These are phyloP conservation scores for Sycophila sp. DNA, from an alignment of 1,140 invertebrate species.

Conservation along the genomic window DNA sequence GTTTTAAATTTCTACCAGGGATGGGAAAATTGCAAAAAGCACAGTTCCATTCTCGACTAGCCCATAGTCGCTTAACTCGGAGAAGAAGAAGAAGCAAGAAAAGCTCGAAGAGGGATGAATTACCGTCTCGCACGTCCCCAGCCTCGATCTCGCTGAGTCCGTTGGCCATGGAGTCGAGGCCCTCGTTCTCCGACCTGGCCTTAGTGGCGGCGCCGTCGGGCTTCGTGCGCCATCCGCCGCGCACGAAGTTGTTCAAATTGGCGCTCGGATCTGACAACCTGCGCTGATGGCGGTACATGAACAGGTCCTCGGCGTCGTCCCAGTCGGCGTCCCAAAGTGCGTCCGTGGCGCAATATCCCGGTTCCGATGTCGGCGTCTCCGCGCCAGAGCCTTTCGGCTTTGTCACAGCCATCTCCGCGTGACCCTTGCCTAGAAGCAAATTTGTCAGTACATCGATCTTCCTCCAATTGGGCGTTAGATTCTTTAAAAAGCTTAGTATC, in stretches of 20 bases:
- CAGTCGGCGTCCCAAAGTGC: constrained; percentile 85
- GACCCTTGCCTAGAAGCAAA: constrained; percentile 78
- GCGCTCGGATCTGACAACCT: constrained; percentile 93
- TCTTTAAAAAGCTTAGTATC: too few species aligned
- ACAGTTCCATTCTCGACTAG: too few species aligned
- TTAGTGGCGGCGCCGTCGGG: constrained; percentile 70
- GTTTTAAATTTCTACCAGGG: too few species aligned
- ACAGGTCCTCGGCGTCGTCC: constrained; percentile 87
- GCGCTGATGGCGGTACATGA: constrained; percentile 82
- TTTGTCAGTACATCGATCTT: too few species aligned
- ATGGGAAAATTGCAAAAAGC: too few species aligned
- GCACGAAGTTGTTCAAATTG: constrained; percentile 89
- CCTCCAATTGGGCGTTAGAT: too few species aligned
- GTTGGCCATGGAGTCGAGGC: constrained; percentile 82
- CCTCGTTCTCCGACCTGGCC: constrained; percentile 92
- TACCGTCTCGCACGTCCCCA: constrained; percentile 92
- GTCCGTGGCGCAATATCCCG: constrained; percentile 84
- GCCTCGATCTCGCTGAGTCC: constrained; percentile 92
- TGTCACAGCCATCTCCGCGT: constrained; percentile 98
- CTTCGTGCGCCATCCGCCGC: constrained; percentile 82
- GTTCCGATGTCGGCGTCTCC: constrained; percentile 95
- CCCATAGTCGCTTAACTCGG: too few species aligned
- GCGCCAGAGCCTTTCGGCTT: constrained; percentile 89
- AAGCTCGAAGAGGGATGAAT: background rate
- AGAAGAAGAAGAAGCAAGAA: too few species aligned